phyloP scores from a whole-genome alignment of 64 coral and sea anemone genomes.

The Pachyseris speciosa region DNA sequence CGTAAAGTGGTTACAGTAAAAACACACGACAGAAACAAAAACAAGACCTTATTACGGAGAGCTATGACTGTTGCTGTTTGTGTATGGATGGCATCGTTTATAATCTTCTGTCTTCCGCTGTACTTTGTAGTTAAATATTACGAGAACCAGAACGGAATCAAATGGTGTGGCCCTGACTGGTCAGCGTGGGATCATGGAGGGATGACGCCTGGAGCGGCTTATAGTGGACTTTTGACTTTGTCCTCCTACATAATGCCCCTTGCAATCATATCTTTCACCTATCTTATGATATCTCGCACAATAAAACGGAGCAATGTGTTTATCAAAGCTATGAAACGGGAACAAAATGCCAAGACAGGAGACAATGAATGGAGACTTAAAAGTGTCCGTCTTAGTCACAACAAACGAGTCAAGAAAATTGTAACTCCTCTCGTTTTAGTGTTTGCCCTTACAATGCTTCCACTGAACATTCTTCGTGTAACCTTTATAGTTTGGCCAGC shows the following conservation, averaged over 20 bases:
- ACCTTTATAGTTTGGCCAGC: slow-evolving; percentile 45
- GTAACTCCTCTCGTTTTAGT: slow-evolving; percentile 75
- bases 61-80: background rate
- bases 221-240: background rate
- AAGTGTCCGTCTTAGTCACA: slow-evolving; percentile 31
- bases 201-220: background rate
- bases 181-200: background rate
- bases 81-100: slow-evolving; percentile 62
- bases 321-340: slow-evolving; percentile 22
- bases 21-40: background rate
- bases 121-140: background rate
- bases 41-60: background rate
- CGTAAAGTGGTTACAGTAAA: slow-evolving; percentile 4
- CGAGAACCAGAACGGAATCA: background rate
- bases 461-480: slow-evolving; percentile 46
- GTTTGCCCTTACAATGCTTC: slow-evolving; percentile 73
- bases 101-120: slow-evolving; percentile 27
- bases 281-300: background rate
- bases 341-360: background rate
- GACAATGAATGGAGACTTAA: background rate
- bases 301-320: slow-evolving; percentile 32
- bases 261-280: slow-evolving; percentile 20
- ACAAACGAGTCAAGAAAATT: slow-evolving; percentile 75
- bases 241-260: slow-evolving; percentile 51
- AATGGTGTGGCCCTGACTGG: background rate